Conservation (phyloP, 2,113 vertebrate species). For the Lota lota region DNA sequence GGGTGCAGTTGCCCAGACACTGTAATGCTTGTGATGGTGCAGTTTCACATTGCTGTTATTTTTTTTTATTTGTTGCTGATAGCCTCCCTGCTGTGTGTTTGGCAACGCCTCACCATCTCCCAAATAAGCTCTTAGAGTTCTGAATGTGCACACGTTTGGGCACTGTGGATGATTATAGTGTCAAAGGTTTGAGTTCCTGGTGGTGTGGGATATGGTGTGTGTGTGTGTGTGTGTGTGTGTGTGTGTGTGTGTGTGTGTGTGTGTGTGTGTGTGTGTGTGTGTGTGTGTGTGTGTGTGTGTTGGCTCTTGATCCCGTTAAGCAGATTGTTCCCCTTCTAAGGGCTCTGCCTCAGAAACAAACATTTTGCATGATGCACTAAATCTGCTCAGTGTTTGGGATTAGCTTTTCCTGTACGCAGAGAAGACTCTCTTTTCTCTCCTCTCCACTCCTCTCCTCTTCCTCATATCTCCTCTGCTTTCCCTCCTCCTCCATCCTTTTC, state of each 20-base stretch:
- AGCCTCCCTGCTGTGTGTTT: no score
- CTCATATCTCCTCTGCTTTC: background rate
- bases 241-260: background rate
- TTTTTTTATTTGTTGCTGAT: no score
- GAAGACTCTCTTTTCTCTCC: conserved; percentile 15
- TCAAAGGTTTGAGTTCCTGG: no score
- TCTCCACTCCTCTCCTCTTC: background rate
- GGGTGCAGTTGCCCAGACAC: no score
- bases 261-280: conserved; percentile 6
- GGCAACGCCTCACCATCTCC: no score
- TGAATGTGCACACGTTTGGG: no score
- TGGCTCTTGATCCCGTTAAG: conserved; percentile 33
- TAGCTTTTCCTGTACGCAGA: conserved; percentile 31
- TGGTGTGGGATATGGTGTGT: background rate
- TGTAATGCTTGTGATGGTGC: no score
- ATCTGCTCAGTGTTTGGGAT: conserved; percentile 49
- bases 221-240: background rate
- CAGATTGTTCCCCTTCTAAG: conserved; percentile 25
- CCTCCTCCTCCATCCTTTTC: background rate
- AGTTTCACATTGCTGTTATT: no score
- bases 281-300: conserved; percentile 16
- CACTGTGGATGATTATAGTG: no score
- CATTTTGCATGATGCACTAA: conserved; percentile 48
- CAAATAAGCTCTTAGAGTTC: no score
- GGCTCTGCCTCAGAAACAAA: conserved; percentile 29